Evolutionary conservation across 2,797 vertebrate species (phyloP), one percentile per base, ranked within the genome.

Genomic region (Buphagus erythrorhynchus): DNA sequence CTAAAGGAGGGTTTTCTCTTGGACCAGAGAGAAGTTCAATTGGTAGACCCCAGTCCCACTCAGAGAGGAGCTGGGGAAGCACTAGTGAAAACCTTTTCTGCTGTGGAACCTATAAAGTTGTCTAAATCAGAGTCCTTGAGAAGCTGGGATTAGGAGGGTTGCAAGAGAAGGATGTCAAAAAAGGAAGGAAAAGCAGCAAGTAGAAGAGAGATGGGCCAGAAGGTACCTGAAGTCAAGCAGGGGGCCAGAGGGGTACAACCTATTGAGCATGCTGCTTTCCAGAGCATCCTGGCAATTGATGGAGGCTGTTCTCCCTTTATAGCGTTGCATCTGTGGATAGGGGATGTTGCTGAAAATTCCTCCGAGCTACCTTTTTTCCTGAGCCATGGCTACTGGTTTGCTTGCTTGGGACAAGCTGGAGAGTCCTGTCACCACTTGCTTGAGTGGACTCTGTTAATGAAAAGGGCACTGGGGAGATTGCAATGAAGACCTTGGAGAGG

Each of bases 31-130:
- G 31, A 80, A 86, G 24, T 42, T 57, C 12, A 15, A 1, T 29
- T 29, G n/a, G 13, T 51, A 35, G 6, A 5, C 16, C 31, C 9
- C 29, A 31, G 28, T 66, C 20, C 38, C 20, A 35, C 12, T 52
- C 7, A 5, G 16, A 57, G 40, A 55, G 10, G 57, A 73, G 31
- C 0, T 7, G 6, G 8, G 28, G 8, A 9, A 40, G 9, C 14
- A 8, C 19, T 48, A 6, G 21, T 16, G 33, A 71, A 54, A 71
- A 13, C 49, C 13, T 54, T 42, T 29, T 22, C 13, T 71, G 16
- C 26, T 45, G 45, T 26, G 40, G 43, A 84, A 77, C 18, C 18
- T 74, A 11, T 20, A 16, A 62, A 61, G 15, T 61, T 62, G 55
- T 66, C 24, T 33, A 57, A 54, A 54, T 38, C 24, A 38, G 69